Evolutionary conservation across 2,113 vertebrate genomes (phyloP).

Genomic region (Poecile atricapillus): DNA sequence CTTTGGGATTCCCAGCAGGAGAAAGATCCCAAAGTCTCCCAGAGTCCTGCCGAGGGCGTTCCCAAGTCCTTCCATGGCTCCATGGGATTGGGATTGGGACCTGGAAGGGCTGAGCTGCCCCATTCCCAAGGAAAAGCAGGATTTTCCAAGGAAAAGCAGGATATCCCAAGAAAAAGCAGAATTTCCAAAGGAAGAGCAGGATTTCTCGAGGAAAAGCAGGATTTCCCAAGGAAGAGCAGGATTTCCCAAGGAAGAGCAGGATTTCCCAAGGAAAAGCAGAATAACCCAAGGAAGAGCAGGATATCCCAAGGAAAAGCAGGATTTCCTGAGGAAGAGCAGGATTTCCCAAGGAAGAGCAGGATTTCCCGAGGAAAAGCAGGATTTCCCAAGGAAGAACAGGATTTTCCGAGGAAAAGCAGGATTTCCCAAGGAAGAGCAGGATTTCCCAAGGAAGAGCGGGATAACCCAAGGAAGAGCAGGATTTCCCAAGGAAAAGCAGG

Average conservation of each 20-base stretch:
- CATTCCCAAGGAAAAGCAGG: neutral
- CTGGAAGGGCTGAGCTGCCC: neutral
- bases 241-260: neutral
- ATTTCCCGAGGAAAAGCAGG: too few relatives aligned
- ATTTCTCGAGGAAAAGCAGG: neutral
- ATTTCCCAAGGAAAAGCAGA: neutral
- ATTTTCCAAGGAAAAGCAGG: neutral
- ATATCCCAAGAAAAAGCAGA: neutral
- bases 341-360: neutral
- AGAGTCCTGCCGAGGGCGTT: fast-evolving
- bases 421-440: neutral
- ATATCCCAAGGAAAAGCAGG: too few relatives aligned
- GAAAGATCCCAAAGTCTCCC: neutral
- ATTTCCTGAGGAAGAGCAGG: neutral
- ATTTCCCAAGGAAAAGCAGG: too few relatives aligned
- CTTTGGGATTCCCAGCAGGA: neutral
- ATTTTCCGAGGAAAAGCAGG: neutral
- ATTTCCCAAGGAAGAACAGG: neutral
- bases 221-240: neutral
- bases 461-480: too few relatives aligned
- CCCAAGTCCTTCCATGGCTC: fast-evolving
- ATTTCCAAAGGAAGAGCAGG: neutral
- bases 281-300: neutral
- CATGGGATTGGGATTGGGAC: neutral
- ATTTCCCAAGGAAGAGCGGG: neutral